phyloP scores from a whole-genome alignment of 2,888 invertebrate species.

The Sinentomon sp. region DNA sequence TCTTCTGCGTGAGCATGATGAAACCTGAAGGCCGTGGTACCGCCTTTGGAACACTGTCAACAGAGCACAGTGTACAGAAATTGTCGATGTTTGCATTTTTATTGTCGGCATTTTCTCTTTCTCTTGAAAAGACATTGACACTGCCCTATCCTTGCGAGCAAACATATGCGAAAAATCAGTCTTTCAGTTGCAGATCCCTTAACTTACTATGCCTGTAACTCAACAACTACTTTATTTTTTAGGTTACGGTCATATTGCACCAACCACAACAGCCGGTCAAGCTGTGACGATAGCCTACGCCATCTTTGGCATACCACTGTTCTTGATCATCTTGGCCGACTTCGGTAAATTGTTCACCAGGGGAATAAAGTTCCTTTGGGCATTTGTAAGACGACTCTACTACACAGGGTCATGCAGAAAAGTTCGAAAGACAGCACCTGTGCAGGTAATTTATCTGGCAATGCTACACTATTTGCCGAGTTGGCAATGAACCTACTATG shows the following conservation, averaged over 20 bases:
- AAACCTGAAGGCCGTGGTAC: no score
- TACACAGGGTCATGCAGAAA: constrained; percentile 57
- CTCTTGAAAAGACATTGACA: no score
- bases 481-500: no score
- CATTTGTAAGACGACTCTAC: constrained; percentile 50
- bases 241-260: constrained; percentile 93
- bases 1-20: no score
- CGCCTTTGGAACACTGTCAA: no score
- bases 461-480: no score
- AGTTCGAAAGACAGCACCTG: constrained; percentile 42
- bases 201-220: background rate
- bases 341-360: constrained; percentile 81
- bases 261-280: constrained; percentile 50
- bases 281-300: constrained; percentile 78
- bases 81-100: no score
- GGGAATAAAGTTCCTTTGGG: constrained; percentile 68
- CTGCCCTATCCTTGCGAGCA: no score
- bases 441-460: constrained; percentile 29
- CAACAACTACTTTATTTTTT: constrained; percentile 19
- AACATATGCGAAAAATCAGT: constrained; percentile 1
- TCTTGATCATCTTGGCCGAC: constrained; percentile 75
- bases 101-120: no score
- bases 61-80: no score
- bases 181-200: constrained; percentile 1
- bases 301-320: constrained; percentile 79